Conservation (phyloP, 2,888 invertebrate genomes). For the Seira ritae region DNA sequence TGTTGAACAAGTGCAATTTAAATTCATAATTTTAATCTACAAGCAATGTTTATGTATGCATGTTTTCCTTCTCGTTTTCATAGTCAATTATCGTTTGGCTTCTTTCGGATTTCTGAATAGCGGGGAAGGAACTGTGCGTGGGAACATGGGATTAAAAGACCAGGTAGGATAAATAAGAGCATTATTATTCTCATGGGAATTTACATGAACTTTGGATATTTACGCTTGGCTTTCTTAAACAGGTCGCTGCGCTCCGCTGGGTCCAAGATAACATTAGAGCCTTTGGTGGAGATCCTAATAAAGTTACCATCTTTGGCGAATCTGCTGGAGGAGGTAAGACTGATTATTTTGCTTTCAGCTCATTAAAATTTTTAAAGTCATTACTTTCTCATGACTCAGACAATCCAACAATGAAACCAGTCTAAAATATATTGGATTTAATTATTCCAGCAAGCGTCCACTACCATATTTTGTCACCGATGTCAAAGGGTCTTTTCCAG, state of each 20-base stretch:
- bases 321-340: background rate
- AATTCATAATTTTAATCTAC: too few species aligned
- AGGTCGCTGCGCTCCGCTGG: background rate
- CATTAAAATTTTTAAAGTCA: background rate
- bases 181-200: too few species aligned
- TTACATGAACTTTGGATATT: background rate
- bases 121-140: too few species aligned
- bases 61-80: too few species aligned
- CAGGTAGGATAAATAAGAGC: too few species aligned
- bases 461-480: slow-evolving; percentile 34
- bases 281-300: background rate
- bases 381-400: background rate
- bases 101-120: too few species aligned
- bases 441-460: slow-evolving; percentile 26
- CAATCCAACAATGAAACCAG: too few species aligned
- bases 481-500: slow-evolving; percentile 47
- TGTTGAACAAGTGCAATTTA: too few species aligned
- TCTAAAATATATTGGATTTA: too few species aligned
- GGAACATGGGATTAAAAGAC: too few species aligned
- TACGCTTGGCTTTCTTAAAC: background rate
- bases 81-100: slow-evolving; percentile 36
- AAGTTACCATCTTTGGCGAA: background rate
- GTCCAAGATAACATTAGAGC: background rate
- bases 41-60: too few species aligned
- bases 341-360: background rate